phyloP scores from a whole-genome alignment of 2,888 invertebrate genomes.

The Zele albiditarsus region DNA sequence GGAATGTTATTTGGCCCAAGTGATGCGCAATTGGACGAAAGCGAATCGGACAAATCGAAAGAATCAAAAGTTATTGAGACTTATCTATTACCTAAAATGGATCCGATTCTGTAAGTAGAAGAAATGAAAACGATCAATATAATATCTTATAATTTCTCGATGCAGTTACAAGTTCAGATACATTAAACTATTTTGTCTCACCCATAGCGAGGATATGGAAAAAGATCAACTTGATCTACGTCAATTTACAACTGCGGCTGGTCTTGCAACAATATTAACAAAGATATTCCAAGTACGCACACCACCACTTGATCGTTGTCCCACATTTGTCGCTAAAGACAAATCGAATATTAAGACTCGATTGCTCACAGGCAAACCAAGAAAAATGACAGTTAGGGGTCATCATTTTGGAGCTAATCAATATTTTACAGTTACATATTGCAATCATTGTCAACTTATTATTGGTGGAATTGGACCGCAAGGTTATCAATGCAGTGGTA shows the following conservation, averaged over 20 bases:
- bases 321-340: constrained; percentile 89
- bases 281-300: constrained; percentile 83
- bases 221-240: constrained; percentile 77
- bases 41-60: constrained; percentile 84
- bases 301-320: constrained; percentile 82
- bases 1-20: constrained; percentile 92
- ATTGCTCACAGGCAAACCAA: constrained; percentile 79
- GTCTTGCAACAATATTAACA: constrained; percentile 85
- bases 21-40: constrained; percentile 85
- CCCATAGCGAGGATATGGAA: constrained; percentile 78
- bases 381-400: constrained; percentile 86
- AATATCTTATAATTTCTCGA: constrained; percentile 5
- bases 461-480: constrained; percentile 98
- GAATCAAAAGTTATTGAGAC: constrained; percentile 85
- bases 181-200: constrained; percentile 18
- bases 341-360: constrained; percentile 82
- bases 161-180: too few species aligned
- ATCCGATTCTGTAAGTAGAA: constrained; percentile 78
- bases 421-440: constrained; percentile 91
- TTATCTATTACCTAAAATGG: constrained; percentile 82
- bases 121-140: constrained; percentile 14
- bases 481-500: constrained; percentile 95
- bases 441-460: constrained; percentile 93
- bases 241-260: constrained; percentile 83
- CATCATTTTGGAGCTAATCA: constrained; percentile 93